Conservation (phyloP, 2,888 invertebrate genomes). For the Rhopalosiphum nymphaeae region DNA sequence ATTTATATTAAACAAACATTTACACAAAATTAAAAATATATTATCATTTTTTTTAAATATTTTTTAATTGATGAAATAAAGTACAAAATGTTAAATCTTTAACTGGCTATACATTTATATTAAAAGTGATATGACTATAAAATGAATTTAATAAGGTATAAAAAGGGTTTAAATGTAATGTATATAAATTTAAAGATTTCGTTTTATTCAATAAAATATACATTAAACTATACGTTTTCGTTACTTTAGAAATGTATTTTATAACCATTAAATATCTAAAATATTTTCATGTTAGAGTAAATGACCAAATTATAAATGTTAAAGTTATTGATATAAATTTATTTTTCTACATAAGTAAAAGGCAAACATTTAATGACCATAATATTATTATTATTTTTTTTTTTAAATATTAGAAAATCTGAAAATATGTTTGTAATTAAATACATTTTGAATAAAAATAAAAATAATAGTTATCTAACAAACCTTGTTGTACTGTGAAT, state of each 20-base stretch:
- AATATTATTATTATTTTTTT: background rate
- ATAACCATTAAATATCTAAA: constrained; percentile 4
- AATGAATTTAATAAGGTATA: background rate
- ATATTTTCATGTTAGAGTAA: background rate
- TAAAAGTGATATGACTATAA: background rate
- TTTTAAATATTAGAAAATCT: background rate
- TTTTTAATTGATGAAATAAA: background rate
- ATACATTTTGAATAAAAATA: background rate
- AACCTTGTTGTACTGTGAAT: background rate
- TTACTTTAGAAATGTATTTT: background rate
- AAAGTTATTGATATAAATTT: background rate
- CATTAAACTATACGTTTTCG: background rate
- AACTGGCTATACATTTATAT: background rate
- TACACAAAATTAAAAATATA: background rate
- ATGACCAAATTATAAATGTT: background rate
- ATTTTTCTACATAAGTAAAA: background rate
- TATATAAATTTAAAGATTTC: background rate
- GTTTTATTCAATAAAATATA: constrained; percentile 14
- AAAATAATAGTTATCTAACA: background rate
- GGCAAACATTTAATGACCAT: background rate
- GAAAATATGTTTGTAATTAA: background rate
- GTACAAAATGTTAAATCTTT: background rate
- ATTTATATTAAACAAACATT: background rate
- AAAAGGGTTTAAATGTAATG: background rate
- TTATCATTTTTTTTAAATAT: background rate